Evolutionary conservation across 2,888 invertebrate genomes (phyloP).

Genomic region (Athalia rosae): DNA sequence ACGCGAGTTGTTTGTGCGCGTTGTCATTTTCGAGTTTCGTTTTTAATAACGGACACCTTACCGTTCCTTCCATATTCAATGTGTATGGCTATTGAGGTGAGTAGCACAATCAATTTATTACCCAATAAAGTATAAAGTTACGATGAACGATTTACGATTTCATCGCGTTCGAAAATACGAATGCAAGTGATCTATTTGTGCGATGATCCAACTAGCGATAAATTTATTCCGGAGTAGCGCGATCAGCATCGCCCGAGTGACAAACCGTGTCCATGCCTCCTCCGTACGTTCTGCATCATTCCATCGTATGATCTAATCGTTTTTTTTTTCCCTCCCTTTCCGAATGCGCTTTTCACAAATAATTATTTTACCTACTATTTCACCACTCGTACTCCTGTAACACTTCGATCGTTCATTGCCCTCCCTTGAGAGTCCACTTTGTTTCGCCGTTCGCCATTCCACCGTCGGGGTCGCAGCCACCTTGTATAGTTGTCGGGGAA

Average conservation of each 20-base stretch:
- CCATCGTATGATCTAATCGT: too few relatives aligned
- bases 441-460: slow-evolving; percentile 34
- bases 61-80: slow-evolving; percentile 82
- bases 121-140: not conserved
- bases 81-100: slow-evolving; percentile 92
- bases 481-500: not conserved
- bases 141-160: not conserved
- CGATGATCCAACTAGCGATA: not conserved
- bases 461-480: slow-evolving; percentile 33
- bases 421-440: slow-evolving; percentile 39
- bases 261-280: not conserved
- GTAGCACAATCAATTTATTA: slow-evolving; percentile 66
- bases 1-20: slow-evolving; percentile 58
- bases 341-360: not conserved
- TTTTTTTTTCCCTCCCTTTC: not conserved
- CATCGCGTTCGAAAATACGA: not conserved
- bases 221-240: not conserved
- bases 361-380: not conserved
- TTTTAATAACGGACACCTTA: slow-evolving; percentile 70
- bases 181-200: slow-evolving; percentile 7
- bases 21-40: slow-evolving; percentile 65
- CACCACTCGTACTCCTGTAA: not conserved
- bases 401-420: slow-evolving; percentile 41
- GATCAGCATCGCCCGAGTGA: not conserved
- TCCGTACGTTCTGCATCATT: too few relatives aligned